These are phyloP conservation scores for Philopedon plagiatum DNA, from an alignment of 2,888 invertebrate species.

Conservation along the genomic window DNA sequence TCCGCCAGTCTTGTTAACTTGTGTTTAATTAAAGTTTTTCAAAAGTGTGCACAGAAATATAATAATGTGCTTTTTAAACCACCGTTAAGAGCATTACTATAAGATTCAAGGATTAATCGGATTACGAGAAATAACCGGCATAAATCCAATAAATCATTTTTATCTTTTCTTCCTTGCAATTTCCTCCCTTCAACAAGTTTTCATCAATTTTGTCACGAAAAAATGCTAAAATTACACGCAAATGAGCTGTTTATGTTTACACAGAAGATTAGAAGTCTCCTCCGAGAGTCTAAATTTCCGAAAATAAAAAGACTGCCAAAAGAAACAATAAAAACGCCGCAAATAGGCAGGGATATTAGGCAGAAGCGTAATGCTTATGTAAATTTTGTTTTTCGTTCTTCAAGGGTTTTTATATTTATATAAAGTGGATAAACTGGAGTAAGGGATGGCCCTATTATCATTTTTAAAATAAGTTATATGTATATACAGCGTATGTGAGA, in stretches of 20 bases:
- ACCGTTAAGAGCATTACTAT: too few species aligned
- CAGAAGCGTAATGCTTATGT: background rate
- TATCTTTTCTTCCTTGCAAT: background rate
- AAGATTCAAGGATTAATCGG: too few species aligned
- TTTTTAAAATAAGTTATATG: background rate
- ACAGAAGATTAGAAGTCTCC: constrained; percentile 2
- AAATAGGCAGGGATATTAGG: constrained; percentile 6
- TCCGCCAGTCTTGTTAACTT: too few species aligned
- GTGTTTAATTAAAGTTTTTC: too few species aligned
- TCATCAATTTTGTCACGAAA: constrained; percentile 4
- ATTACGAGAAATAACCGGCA: background rate
- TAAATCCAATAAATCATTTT: background rate
- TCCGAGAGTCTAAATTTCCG: constrained; percentile 1
- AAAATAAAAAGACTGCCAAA: background rate
- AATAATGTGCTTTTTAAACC: too few species aligned
- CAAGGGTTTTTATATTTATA: background rate
- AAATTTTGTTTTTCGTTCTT: constrained; percentile 12
- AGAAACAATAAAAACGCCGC: constrained; percentile 11
- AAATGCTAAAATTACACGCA: background rate
- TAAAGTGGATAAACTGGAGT: constrained; percentile 1
- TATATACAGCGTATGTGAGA: background rate
- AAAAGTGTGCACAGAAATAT: too few species aligned
- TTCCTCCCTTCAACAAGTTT: background rate
- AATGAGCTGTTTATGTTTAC: constrained; percentile 15
- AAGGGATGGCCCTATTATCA: background rate